Conservation (phyloP, 2,888 invertebrate species). For the Drosophila acutilabella region DNA sequence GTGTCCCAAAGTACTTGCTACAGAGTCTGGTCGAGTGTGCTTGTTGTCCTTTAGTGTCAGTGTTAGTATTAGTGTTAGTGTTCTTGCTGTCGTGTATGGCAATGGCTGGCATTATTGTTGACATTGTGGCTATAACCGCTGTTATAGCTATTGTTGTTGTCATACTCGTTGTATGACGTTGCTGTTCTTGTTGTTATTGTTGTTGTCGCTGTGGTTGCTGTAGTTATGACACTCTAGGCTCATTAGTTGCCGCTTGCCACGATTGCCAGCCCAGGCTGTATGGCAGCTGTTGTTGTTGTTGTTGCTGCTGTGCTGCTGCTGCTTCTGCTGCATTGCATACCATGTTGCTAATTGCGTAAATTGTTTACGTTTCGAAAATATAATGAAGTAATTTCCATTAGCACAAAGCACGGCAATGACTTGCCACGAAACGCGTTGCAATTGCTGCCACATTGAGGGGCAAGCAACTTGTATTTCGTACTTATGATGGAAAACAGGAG, state of each 20-base stretch:
- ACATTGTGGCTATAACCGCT: conserved; percentile 53
- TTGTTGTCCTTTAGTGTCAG: conserved; percentile 58
- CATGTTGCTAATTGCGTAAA: conserved; percentile 75
- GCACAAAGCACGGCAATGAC: conserved; percentile 67
- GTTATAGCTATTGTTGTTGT: conserved; percentile 24
- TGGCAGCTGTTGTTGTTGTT: conserved; percentile 15
- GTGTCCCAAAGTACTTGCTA: conserved; percentile 35
- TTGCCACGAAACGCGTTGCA: conserved; percentile 55
- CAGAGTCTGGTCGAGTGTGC: conserved; percentile 50
- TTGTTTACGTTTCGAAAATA: conserved; percentile 78
- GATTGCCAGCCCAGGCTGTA: conserved; percentile 48
- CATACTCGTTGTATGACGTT: not conserved
- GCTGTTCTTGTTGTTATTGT: conserved; percentile 20
- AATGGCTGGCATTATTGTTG: conserved; percentile 55
- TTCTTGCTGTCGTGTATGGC: conserved; percentile 42
- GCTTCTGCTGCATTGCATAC: conserved; percentile 53
- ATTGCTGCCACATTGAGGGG: conserved; percentile 19
- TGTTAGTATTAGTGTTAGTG: conserved; percentile 52
- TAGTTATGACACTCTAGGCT: conserved; percentile 78
- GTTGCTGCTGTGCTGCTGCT: conserved; percentile 8
- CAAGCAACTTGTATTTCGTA: conserved; percentile 2
- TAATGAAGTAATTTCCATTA: conserved; percentile 80
- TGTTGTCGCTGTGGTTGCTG: conserved; percentile 36
- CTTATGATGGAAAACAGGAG: conserved; percentile 10
- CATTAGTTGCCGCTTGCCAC: conserved; percentile 75